Evolutionary conservation across 2,888 invertebrate genomes (phyloP).

Genomic region (Drosophila mimica): DNA sequence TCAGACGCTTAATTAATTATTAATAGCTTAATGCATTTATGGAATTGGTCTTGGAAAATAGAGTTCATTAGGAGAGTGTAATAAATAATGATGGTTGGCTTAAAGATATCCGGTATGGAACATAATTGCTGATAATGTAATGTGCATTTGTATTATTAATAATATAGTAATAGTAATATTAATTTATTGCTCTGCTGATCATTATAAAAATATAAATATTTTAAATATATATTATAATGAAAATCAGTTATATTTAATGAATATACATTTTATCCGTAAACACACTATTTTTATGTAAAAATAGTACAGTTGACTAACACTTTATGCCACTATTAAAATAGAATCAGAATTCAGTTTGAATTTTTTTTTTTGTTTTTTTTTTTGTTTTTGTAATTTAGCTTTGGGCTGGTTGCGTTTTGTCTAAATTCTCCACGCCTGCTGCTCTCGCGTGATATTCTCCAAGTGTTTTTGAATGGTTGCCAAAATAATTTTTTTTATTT

Average conservation of each 20-base stretch:
- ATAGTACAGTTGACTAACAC: slow-evolving; percentile 1
- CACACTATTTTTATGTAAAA: background rate
- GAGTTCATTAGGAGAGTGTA: slow-evolving; percentile 27
- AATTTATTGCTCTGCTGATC: background rate
- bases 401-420: slow-evolving; percentile 9
- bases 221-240: background rate
- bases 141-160: background rate
- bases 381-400: slow-evolving; percentile 29
- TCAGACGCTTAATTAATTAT: slow-evolving; percentile 50
- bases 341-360: background rate
- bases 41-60: slow-evolving; percentile 26
- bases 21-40: slow-evolving; percentile 46
- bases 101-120: slow-evolving; percentile 15
- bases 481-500: slow-evolving; percentile 23
- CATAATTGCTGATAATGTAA: background rate
- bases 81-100: background rate
- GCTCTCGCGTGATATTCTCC: slow-evolving; percentile 16
- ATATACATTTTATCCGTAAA: too few relatives aligned
- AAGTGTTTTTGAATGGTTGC: slow-evolving; percentile 55
- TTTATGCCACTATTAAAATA: slow-evolving; percentile 12
- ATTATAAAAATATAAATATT: background rate
- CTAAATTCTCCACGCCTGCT: slow-evolving; percentile 25
- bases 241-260: background rate
- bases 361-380: slow-evolving; percentile 1
- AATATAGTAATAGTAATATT: too few relatives aligned